Evolutionary conservation across 2,797 vertebrate species (phyloP).

Genomic region (Dendrocincla fuliginosa): DNA sequence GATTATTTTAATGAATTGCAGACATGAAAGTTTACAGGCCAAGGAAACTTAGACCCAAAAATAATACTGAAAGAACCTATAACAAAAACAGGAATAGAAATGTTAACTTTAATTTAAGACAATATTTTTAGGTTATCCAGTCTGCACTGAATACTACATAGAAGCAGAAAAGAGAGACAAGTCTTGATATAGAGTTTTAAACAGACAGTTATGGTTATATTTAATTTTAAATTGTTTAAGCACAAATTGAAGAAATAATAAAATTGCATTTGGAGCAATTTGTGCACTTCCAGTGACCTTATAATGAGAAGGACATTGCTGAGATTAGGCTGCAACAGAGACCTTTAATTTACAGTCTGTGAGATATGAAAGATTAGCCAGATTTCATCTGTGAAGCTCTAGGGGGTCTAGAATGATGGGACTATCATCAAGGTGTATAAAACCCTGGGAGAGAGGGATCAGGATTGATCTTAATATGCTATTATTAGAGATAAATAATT

Average conservation of each 20-base stretch:
- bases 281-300: slow-evolving; percentile 7
- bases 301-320: background rate
- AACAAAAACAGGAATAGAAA: background rate
- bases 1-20: background rate
- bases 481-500: slow-evolving; percentile 25
- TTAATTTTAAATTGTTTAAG: background rate
- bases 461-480: background rate
- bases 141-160: background rate
- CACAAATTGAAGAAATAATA: slow-evolving; percentile 8
- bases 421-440: background rate
- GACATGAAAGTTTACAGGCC: background rate
- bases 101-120: background rate
- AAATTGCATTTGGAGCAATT: background rate
- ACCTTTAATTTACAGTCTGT: slow-evolving; percentile 8
- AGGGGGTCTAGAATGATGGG: background rate
- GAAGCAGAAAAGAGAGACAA: background rate
- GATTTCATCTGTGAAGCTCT: slow-evolving; percentile 11
- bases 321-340: background rate
- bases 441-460: background rate
- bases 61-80: background rate
- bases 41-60: background rate
- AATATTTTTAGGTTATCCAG: background rate
- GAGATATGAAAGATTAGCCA: slow-evolving; percentile 16
- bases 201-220: background rate
- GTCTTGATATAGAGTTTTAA: background rate